Conservation (phyloP, 1,140 invertebrate genomes). For the Diuraphis noxia region DNA sequence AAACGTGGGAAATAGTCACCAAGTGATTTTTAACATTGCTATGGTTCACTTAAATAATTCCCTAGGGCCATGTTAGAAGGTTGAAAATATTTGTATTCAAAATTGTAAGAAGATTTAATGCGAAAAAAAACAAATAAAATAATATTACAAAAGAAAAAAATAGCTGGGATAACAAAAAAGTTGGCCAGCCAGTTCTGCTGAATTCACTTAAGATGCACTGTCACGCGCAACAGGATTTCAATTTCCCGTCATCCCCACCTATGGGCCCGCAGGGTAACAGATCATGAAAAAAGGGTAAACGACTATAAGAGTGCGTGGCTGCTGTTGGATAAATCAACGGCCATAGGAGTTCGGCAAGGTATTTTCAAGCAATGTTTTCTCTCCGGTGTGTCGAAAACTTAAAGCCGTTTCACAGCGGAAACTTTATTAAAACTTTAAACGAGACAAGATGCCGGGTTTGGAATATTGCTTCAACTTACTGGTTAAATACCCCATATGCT, state of each 20-base stretch:
- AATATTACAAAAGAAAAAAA: not conserved
- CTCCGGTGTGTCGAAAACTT: slow-evolving; percentile 38
- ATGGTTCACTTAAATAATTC: not conserved
- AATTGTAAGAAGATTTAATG: slow-evolving; percentile 14
- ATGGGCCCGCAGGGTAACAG: not conserved
- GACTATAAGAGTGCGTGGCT: not conserved
- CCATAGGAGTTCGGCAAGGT: not conserved
- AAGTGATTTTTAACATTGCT: not conserved
- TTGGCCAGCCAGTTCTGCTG: not conserved
- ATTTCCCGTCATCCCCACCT: not conserved
- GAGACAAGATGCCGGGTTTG: slow-evolving; percentile 16
- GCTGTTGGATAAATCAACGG: not conserved
- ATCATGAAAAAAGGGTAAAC: not conserved
- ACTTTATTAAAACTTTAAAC: slow-evolving; percentile 53
- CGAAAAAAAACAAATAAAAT: not conserved
- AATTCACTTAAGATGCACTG: slow-evolving; percentile 17
- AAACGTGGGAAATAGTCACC: not conserved
- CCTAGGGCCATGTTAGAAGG: not conserved
- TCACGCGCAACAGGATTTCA: slow-evolving; percentile 29
- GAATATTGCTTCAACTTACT: slow-evolving; percentile 24
- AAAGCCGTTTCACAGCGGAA: slow-evolving; percentile 45
- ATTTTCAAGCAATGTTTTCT: slow-evolving; percentile 39
- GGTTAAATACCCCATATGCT: slow-evolving; percentile 36
- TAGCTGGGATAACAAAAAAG: slow-evolving; percentile 8
- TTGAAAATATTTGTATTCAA: not conserved